These are phyloP conservation scores for Pomacea maculata DNA, from an alignment of 1,140 invertebrate species.

Conservation along the genomic window DNA sequence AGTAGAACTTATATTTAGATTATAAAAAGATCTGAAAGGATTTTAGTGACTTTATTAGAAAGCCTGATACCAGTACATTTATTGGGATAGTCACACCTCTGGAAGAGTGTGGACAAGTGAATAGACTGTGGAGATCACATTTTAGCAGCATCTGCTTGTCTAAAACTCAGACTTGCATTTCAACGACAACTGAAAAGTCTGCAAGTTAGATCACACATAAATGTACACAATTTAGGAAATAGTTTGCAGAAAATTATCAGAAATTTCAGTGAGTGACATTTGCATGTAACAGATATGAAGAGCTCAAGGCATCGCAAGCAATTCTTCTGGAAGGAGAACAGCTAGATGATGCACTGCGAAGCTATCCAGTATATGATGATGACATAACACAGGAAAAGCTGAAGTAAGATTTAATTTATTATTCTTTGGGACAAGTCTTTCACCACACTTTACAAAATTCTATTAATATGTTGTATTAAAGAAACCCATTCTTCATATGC, in stretches of 20 bases:
- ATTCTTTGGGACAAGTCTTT: neutral
- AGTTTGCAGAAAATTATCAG: neutral
- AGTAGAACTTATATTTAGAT: neutral
- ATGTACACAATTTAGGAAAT: too few relatives aligned
- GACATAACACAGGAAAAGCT: conserved; percentile 40
- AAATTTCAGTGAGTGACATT: neutral
- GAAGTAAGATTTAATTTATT: conserved; percentile 31
- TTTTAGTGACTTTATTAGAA: neutral
- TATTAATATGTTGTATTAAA: too few relatives aligned
- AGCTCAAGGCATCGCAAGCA: conserved; percentile 34
- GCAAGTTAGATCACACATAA: too few relatives aligned
- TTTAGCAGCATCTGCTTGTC: too few relatives aligned
- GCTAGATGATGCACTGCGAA: conserved; percentile 48
- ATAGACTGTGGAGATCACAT: neutral
- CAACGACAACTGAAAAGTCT: too few relatives aligned
- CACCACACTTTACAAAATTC: too few relatives aligned
- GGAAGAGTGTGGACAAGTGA: neutral
- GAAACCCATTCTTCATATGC: too few relatives aligned
- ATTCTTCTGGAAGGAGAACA: conserved; percentile 50
- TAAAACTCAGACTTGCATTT: too few relatives aligned
- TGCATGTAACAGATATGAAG: conserved; percentile 40
- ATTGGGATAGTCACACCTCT: neutral
- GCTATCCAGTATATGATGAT: conserved; percentile 35
- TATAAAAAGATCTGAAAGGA: neutral
- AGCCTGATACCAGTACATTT: neutral